Percentiles rank a stretch among this genome's conserved stretches.
phyloP scores from a whole-genome alignment of 2,888 invertebrate genomes.

The Caenorhabditis sinica region DNA sequence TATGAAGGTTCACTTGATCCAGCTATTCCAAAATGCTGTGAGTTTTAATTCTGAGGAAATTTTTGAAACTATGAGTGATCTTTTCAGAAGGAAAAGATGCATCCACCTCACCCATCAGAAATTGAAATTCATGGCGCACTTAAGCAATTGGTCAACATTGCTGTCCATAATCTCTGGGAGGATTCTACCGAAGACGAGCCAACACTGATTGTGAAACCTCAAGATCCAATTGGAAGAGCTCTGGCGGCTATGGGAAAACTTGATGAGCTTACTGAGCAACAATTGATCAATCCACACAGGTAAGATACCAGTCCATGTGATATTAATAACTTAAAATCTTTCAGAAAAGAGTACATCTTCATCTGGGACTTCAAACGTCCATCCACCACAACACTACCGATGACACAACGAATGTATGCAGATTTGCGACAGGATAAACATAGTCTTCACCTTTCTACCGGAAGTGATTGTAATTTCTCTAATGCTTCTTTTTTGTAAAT shows the following conservation, averaged over 20 bases:
- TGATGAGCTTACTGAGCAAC: constrained; percentile 31
- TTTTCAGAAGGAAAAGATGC: constrained; percentile 47
- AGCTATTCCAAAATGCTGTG: constrained; percentile 48
- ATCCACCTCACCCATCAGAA: constrained; percentile 29
- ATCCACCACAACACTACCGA: constrained; percentile 66
- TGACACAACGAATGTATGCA: constrained; percentile 78
- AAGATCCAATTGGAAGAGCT: constrained; percentile 58
- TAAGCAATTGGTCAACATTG: constrained; percentile 33
- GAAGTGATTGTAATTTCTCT: constrained; percentile 53
- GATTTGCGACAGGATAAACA: constrained; percentile 64
- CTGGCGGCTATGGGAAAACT: constrained; percentile 42
- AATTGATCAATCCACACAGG: constrained; percentile 27
- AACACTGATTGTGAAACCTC: constrained; percentile 41
- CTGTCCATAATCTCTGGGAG: constrained; percentile 26
- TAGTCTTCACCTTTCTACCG: constrained; percentile 36
- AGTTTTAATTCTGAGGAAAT: neutral
- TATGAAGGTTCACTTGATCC: constrained; percentile 32
- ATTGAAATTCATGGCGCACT: constrained; percentile 4
- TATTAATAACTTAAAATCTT: constrained; percentile 3
- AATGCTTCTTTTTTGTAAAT: constrained; percentile 43
- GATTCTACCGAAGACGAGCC: neutral
- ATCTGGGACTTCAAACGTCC: constrained; percentile 76
- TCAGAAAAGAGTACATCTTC: constrained; percentile 73
- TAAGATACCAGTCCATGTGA: too few species aligned
- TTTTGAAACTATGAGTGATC: neutral